Percentiles rank a stretch among this genome's conserved stretches.
phyloP scores from a whole-genome alignment of 2,888 invertebrate species.

The Caenorhabditis sp. region DNA sequence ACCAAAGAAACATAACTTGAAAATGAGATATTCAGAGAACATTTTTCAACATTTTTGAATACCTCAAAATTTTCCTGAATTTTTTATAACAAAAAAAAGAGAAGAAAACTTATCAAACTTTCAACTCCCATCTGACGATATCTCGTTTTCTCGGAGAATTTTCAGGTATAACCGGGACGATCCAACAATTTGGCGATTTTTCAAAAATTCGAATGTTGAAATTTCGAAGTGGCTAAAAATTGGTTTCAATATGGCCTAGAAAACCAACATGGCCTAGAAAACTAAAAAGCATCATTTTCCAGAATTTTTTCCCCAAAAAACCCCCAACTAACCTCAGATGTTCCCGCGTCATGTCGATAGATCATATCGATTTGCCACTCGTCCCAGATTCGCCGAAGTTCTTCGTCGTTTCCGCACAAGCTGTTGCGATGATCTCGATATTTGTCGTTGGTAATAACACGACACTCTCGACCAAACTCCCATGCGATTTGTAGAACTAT shows the following conservation, averaged over 20 bases:
- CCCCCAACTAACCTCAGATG: conserved; percentile 14
- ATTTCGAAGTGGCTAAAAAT: conserved; percentile 12
- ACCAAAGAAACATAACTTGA: too few species aligned
- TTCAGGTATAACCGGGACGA: conserved; percentile 11
- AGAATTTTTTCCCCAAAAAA: too few species aligned
- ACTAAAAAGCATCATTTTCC: too few species aligned
- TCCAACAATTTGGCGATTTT: conserved; percentile 8
- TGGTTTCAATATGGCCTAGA: neutral
- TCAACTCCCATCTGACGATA: neutral
- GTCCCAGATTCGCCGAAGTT: conserved; percentile 21
- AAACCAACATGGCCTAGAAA: too few species aligned
- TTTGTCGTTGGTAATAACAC: conserved; percentile 41
- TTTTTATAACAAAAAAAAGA: too few species aligned
- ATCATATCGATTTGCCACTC: conserved; percentile 18
- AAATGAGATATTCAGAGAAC: too few species aligned
- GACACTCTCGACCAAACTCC: conserved; percentile 31
- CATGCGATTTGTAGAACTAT: conserved; percentile 35
- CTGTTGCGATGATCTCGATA: conserved; percentile 32
- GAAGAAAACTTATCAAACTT: neutral
- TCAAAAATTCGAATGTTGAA: conserved; percentile 19
- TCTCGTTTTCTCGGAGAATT: neutral
- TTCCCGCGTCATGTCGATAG: conserved; percentile 9
- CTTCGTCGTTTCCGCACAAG: conserved; percentile 4
- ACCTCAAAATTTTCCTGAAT: too few species aligned
- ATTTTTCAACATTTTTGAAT: too few species aligned